Conservation (phyloP, 2,888 invertebrate species). For the Tipula confusa region DNA sequence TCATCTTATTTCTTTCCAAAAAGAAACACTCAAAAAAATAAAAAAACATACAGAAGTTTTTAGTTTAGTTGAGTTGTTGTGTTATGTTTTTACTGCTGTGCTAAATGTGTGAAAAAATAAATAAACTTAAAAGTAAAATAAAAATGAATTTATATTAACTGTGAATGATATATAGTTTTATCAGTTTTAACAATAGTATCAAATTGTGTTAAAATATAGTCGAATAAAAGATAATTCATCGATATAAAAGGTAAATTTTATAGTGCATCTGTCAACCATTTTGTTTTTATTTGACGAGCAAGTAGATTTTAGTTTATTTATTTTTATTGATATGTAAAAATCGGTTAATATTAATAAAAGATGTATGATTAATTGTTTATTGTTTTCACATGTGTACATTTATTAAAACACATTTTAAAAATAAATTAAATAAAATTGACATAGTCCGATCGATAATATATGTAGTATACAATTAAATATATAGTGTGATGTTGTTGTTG, state of each 20-base stretch:
- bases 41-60: background rate
- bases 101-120: background rate
- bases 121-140: background rate
- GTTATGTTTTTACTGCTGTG: background rate
- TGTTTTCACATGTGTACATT: background rate
- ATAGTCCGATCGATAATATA: background rate
- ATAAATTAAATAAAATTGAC: background rate
- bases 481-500: background rate
- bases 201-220: background rate
- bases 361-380: background rate
- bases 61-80: background rate
- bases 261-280: conserved; percentile 30
- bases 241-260: background rate
- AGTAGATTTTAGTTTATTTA: background rate
- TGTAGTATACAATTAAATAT: no score
- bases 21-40: background rate
- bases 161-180: background rate
- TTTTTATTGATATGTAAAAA: background rate
- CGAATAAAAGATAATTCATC: background rate
- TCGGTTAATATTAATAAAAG: background rate
- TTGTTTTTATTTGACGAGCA: background rate
- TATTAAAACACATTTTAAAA: background rate
- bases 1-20: background rate
- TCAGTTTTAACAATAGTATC: background rate
- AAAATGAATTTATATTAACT: background rate